Conservation (phyloP, 2,113 vertebrate species). For the Pluvianellus socialis region DNA sequence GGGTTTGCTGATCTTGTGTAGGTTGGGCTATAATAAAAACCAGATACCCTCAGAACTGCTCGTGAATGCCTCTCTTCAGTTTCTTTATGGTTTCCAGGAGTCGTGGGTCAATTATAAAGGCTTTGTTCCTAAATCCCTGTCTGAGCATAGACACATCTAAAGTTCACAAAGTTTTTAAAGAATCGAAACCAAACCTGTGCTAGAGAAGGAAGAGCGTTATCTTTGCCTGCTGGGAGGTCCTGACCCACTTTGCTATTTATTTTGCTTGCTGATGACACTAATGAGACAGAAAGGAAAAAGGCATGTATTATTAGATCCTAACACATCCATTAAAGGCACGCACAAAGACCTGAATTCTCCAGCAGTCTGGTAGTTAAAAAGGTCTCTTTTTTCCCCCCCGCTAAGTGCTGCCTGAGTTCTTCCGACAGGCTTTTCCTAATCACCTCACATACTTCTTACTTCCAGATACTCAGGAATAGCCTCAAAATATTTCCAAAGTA, state of each 20-base stretch:
- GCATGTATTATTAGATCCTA: constrained; percentile 27
- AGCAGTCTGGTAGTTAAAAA: background rate
- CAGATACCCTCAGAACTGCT: background rate
- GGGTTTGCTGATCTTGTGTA: background rate
- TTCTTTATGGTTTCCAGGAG: background rate
- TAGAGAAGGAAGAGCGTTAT: background rate
- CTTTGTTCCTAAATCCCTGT: background rate
- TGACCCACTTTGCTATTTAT: constrained; percentile 57
- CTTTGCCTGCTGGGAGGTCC: constrained; percentile 42
- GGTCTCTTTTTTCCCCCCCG: background rate
- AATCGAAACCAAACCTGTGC: background rate
- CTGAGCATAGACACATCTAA: background rate
- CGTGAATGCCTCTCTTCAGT: background rate
- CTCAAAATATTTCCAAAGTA: background rate
- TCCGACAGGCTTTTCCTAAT: background rate
- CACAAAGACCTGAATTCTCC: background rate
- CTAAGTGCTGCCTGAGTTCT: background rate
- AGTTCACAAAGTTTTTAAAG: background rate
- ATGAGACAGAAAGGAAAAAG: constrained; percentile 14
- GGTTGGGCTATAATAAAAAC: background rate
- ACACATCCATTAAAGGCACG: background rate
- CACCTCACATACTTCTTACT: background rate
- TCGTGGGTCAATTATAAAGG: background rate
- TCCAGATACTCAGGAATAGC: background rate
- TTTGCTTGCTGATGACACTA: constrained; percentile 24